Conservation (phyloP, 2,113 vertebrate genomes). For the Amphiprion ocellaris region DNA sequence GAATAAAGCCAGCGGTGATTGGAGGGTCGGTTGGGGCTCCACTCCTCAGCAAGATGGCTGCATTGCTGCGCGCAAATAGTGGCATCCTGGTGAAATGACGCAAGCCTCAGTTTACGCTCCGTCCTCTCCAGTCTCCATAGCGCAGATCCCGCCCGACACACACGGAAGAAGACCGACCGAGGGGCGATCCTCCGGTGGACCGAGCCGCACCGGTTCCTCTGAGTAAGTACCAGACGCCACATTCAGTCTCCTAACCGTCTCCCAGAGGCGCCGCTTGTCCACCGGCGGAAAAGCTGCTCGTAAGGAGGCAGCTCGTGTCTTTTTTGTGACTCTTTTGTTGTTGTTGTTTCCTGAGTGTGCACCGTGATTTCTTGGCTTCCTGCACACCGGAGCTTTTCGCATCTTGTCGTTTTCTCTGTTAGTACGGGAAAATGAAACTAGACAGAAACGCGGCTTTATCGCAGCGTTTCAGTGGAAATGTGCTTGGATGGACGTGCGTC, state of each 20-base stretch:
- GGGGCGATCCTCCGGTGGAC: conserved; percentile 73
- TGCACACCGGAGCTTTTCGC: conserved; percentile 44
- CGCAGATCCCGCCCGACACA: conserved; percentile 77
- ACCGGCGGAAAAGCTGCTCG: neutral
- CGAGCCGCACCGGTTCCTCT: conserved; percentile 80
- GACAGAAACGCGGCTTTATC: neutral
- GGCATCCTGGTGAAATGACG: conserved; percentile 82
- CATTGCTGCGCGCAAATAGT: conserved; percentile 75
- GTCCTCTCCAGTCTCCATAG: conserved; percentile 68
- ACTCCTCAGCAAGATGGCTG: conserved; percentile 82
- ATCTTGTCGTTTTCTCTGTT: conserved; percentile 29
- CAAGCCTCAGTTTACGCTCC: conserved; percentile 76
- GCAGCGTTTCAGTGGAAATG: neutral
- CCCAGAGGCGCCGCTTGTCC: conserved; percentile 36
- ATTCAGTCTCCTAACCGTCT: conserved; percentile 2
- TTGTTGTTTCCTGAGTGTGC: conserved; percentile 75
- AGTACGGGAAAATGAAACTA: too few relatives aligned
- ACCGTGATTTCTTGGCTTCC: conserved; percentile 62
- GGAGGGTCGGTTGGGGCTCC: conserved; percentile 40
- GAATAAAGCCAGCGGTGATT: conserved; percentile 40
- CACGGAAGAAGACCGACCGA: conserved; percentile 68
- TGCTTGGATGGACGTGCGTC: conserved; percentile 33
- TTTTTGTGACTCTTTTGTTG: conserved; percentile 67
- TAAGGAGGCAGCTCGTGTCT: too few relatives aligned
- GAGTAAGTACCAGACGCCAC: conserved; percentile 75